Conservation (phyloP, 2,888 invertebrate genomes). For the Steromphala cineraria region DNA sequence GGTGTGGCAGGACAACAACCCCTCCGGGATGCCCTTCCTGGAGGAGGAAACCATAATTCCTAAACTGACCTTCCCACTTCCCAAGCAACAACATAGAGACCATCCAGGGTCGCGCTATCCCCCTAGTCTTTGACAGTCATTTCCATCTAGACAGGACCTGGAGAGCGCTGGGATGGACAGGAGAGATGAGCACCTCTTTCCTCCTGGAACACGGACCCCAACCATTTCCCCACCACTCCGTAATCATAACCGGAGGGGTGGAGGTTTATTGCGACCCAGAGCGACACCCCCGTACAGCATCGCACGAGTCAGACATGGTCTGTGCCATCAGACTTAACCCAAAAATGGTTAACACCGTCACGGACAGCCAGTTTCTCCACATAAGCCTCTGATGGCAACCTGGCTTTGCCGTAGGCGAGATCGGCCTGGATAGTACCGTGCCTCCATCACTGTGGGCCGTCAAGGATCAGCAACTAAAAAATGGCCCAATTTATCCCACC, state of each 20-base stretch:
- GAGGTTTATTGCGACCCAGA: neutral
- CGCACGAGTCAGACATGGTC: neutral
- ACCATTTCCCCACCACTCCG: neutral
- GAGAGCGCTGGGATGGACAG: neutral
- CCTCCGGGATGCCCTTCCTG: neutral
- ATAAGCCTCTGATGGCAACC: neutral
- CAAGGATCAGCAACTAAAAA: neutral
- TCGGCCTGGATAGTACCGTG: neutral
- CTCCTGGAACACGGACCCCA: neutral
- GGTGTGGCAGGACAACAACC: too few species aligned
- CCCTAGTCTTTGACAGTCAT: neutral
- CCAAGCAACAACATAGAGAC: too few species aligned
- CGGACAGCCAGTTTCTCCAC: neutral
- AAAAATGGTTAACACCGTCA: neutral
- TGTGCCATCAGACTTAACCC: neutral
- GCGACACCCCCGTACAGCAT: neutral
- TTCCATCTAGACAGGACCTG: neutral
- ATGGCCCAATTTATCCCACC: neutral
- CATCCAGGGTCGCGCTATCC: neutral
- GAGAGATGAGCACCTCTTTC: too few species aligned
- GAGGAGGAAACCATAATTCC: neutral
- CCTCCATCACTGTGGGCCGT: neutral
- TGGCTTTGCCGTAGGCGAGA: neutral
- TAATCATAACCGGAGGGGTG: neutral
- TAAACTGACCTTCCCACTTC: too few species aligned